Evolutionary conservation across 2,797 vertebrate species (phyloP), one percentile per base, ranked within the genome.

Genomic region (Phrynocephalus forsythii): DNA sequence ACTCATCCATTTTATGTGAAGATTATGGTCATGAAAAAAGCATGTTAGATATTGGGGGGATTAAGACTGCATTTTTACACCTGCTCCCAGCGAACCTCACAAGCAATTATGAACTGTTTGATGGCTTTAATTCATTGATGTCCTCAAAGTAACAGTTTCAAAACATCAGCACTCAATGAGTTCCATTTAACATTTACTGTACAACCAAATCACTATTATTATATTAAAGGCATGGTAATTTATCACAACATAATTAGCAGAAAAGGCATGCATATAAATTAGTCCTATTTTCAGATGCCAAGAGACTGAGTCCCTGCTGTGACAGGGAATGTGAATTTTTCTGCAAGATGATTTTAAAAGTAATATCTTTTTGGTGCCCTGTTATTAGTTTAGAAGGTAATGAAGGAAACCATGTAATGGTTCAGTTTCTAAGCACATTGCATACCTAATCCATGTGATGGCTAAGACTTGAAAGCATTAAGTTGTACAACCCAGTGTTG

Each of bases 181-280:
- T 94, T 93, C 89, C 90, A 93, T 94, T 94, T 90, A 90, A 90
- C 82, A 91, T 88, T 66, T 84, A 92, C 26, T 89, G 86, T 82
- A 93, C 86, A 92, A 90, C 87, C 6, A 86, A 92, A 92, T 88
- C 9, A 0, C 79, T 90, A 83, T 52, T 93, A 91, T 90, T 91
- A 92, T 79, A 93, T 95, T 90, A 93, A 95, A 81, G 86, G 88
- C 78, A 84, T 84, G 60, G 69, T 88, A 87, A 95, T 94, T 94
- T 92, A 94, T 94, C 90, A 94, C 66, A 94, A 88, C 82, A 81
- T 38, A 93, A 90, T 95, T 93, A 95, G 82, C 69, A 91, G 69
- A 86, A 94, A 95, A 91, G 77, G 76, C 76, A 87, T 68, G 79
- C 48, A 90, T 89, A 94, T 87, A 88, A 94, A 94, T 93, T 90